Conservation (phyloP, 2,113 vertebrate genomes). For the Grallaria varia region DNA sequence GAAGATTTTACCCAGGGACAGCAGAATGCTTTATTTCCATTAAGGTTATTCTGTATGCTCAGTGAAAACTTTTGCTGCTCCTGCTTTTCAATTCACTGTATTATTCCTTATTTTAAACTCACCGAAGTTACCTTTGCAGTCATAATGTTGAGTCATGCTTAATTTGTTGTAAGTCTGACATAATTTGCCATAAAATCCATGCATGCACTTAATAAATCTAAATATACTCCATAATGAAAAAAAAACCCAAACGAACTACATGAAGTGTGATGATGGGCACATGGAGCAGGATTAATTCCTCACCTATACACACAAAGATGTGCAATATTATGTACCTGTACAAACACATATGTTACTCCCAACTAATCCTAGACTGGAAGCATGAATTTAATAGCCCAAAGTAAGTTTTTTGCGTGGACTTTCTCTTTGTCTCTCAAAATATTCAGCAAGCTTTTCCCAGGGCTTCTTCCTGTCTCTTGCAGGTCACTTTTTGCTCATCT, state of each 20-base stretch:
- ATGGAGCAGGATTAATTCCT: background rate
- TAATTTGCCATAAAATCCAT: background rate
- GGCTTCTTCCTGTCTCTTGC: background rate
- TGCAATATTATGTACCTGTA: background rate
- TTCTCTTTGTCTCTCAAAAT: background rate
- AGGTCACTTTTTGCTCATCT: conserved; percentile 7
- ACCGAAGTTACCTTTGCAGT: background rate
- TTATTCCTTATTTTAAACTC: background rate
- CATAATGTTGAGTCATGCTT: background rate
- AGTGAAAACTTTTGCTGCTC: background rate
- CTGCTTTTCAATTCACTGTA: background rate
- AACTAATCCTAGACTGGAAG: background rate
- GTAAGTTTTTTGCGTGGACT: background rate
- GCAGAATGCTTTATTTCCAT: background rate
- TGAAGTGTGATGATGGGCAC: background rate
- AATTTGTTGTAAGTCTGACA: background rate
- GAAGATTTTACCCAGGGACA: background rate
- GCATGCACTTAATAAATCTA: background rate
- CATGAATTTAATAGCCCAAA: background rate
- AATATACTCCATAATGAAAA: background rate
- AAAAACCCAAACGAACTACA: rapidly evolving
- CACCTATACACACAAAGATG: background rate
- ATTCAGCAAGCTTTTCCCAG: background rate
- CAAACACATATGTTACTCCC: background rate
- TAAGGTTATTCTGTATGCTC: background rate